These are phyloP conservation scores for Andrena bucephala DNA, from an alignment of 2,888 invertebrate species.

Conservation along the genomic window DNA sequence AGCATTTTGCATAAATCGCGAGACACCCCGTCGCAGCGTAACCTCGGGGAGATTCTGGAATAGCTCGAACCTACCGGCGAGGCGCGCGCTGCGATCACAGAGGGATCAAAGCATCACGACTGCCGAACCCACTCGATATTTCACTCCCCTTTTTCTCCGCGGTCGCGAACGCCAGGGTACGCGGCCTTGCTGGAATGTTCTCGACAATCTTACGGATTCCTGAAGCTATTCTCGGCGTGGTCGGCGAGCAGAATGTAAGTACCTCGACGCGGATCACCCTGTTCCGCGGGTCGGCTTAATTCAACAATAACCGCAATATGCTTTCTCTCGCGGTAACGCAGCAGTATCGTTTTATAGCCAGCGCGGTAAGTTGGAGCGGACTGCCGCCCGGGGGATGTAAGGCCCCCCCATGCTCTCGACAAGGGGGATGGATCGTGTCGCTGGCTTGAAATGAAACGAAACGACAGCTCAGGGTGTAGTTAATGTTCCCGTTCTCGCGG, in stretches of 20 bases:
- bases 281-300: slow-evolving; percentile 58
- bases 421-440: slow-evolving; percentile 65
- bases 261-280: slow-evolving; percentile 27
- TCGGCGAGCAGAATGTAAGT: neutral
- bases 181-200: too few relatives aligned
- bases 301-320: slow-evolving; percentile 82
- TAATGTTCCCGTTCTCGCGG: slow-evolving; percentile 75
- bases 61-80: slow-evolving; percentile 75
- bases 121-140: slow-evolving; percentile 72
- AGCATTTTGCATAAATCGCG: slow-evolving; percentile 85
- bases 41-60: slow-evolving; percentile 82
- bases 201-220: too few relatives aligned
- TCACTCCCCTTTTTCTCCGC: slow-evolving; percentile 46
- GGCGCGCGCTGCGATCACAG: slow-evolving; percentile 64
- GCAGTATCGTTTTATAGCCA: slow-evolving; percentile 82
- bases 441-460: slow-evolving; percentile 75
- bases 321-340: slow-evolving; percentile 72
- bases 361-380: slow-evolving; percentile 75
- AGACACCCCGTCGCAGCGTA: slow-evolving; percentile 81
- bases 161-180: too few relatives aligned
- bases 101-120: slow-evolving; percentile 66
- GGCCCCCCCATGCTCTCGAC: slow-evolving; percentile 64
- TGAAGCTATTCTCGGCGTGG: too few relatives aligned
- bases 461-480: slow-evolving; percentile 81
- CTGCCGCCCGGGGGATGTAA: slow-evolving; percentile 65